Base-by-base conservation (phyloP, 2,888 invertebrate genomes). In the Cryptops parisi region DNA sequence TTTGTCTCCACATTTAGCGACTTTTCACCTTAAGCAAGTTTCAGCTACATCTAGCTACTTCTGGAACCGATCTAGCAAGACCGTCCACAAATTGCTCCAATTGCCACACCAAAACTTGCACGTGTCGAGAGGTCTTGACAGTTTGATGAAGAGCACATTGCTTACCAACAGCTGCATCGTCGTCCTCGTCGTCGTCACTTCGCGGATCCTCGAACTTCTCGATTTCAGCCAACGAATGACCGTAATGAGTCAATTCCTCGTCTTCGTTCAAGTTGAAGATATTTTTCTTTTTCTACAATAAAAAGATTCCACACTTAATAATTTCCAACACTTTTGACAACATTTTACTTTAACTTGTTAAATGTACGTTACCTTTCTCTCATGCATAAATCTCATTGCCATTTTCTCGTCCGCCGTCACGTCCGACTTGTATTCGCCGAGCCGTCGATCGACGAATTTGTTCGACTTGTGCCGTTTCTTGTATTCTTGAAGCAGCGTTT, bases 171-270 rank as follows among this genome's bases (percentile, higher is more conserved):
- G 80, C 66, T 44, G 76, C 73, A 56, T 67, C 76, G 60, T 80
- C 81, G 41, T 79, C 80, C 55, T 78, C 79, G 50, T 82, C 81
- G 62, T 85, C 87, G 60, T 88, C 84, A 39, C 82, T 84, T 23
- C 78, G 74, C 0, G 85, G 83, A 64, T 88, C 84, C 63, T 90
- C 89, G 71, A 89, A 93, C 66, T 87, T 85, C 67, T 94, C 90
- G 58, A 93, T 84, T 66, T 90, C 87, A 62, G 82, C 83, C 17
- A 97, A 70, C 0, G 88, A 81, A 70, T 90, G 85, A 0, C 94
- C 96, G 65, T 80, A 80, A 65, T 97, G 96, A 0, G 94, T 97
- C 49, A 97, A 71, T 26, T 84, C 73, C 51, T 69, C 69, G 64
- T 90, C 90, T 61, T 89, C 87, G 52, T 86, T 88, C 45, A 93